Base-by-base conservation (phyloP, 1,140 invertebrate species). In the Drosophila trapezifrons region DNA sequence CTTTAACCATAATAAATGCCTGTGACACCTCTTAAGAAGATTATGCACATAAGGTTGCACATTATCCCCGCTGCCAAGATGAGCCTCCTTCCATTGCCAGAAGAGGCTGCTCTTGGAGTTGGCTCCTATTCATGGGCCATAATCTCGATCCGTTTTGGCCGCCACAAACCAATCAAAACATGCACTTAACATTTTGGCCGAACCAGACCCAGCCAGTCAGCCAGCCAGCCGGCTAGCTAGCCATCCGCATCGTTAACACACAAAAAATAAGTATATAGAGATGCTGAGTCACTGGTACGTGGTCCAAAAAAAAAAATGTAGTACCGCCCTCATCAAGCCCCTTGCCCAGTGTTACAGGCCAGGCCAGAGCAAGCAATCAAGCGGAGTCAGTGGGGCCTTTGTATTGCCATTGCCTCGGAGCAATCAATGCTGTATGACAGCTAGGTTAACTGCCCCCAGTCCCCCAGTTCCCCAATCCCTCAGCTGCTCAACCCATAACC, bases 401-500 rank as follows among this genome's bases (percentile, higher is more conserved):
- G 73, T 70, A 25, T 70, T 77, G 62, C 57, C 76, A 64, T 63
- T 81, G 81, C 82, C 82, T 86, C 52, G 52, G 29, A 77, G 84
- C 83, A 87, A 87, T 87, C 83, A 87, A 87, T 87, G 83, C 84
- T 87, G 83, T 89, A 87, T 87, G 83, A 87, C 83, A 87, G 83
- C 83, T 87, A 89, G 83, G 83, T 83, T 87, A 87, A 89, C 84
- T 70, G 84, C 78, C 73, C 37, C 62, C 55, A 3, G 15, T 20
- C 20, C 25, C 32, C 13, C 47, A 1, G 9, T 17, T 9, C 4
- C 37, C 12, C 49, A 18, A 8, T 0, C 20, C 38, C 42, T 7
- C 40, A 13, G 1, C 45, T 8, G 29, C 22, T 2, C 20, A 17
- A 10, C 70, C 42, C 29, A 62, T 62, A 49, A 35, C 35, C 64